Evolutionary conservation across 2,888 invertebrate genomes (phyloP).

Genomic region (Eulithis testata): DNA sequence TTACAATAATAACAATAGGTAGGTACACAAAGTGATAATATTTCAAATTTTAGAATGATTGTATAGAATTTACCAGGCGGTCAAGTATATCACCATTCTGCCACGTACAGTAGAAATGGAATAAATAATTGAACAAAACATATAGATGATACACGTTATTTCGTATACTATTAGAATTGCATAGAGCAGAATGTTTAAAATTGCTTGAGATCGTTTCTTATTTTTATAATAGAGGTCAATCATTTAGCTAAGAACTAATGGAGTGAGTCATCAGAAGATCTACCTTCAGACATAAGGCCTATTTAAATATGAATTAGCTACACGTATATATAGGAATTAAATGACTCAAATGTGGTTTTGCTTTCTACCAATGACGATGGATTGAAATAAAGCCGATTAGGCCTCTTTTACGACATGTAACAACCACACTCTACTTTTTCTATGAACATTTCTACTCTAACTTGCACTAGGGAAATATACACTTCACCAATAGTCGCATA

Average conservation of each 20-base stretch:
- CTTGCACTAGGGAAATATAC: conserved; percentile 7
- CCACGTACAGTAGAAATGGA: not conserved
- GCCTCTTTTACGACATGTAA: not conserved
- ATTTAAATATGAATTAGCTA: conserved; percentile 7
- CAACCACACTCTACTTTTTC: conserved; percentile 11
- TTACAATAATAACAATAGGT: conserved; percentile 30
- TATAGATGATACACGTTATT: too few relatives aligned
- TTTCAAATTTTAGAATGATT: conserved; percentile 3
- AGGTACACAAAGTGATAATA: conserved; percentile 6
- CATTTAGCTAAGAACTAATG: conserved; percentile 10
- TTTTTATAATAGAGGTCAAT: conserved; percentile 18
- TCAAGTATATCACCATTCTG: not conserved
- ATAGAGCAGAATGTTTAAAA: not conserved
- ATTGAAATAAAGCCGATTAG: not conserved
- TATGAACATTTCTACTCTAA: conserved; percentile 1
- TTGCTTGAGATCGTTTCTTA: conserved; percentile 31
- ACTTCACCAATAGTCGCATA: conserved; percentile 17
- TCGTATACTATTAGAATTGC: not conserved
- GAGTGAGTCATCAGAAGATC: conserved; percentile 10
- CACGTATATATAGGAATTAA: not conserved
- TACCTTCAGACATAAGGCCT: conserved; percentile 3
- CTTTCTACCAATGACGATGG: conserved; percentile 5
- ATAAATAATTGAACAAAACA: not conserved
- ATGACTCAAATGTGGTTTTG: not conserved
- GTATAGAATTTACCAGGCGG: not conserved